These are phyloP conservation scores for Tetrapedia diversipes DNA, from an alignment of 2,888 invertebrate species.

Conservation along the genomic window DNA sequence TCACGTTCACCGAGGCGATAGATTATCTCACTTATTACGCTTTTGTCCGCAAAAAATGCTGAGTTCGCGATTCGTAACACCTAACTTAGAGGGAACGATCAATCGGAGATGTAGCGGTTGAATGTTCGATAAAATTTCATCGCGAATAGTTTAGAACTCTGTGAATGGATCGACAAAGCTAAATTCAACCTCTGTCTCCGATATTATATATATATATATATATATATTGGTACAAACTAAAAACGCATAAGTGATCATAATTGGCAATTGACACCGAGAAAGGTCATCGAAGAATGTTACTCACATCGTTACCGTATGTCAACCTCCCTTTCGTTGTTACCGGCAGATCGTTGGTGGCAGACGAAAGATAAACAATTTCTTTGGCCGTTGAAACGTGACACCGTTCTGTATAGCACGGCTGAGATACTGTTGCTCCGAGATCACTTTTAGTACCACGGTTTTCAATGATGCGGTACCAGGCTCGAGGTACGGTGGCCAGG, in stretches of 20 bases:
- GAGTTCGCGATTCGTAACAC: background rate
- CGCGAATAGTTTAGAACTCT: background rate
- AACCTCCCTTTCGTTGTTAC: conserved; percentile 6
- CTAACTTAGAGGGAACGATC: background rate
- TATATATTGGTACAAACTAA: background rate
- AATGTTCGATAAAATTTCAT: background rate
- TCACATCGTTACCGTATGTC: conserved; percentile 38
- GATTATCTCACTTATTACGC: background rate
- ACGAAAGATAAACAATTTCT: conserved; percentile 43
- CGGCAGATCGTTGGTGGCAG: background rate
- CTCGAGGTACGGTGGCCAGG: background rate
- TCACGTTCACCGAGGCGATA: background rate
- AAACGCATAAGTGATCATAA: background rate
- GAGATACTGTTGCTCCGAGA: conserved; percentile 21
- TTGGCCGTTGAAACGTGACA: conserved; percentile 39
- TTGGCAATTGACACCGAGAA: background rate
- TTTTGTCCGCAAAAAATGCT: conserved; percentile 6
- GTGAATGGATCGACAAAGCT: background rate
- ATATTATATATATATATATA: no score
- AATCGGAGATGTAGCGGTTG: background rate
- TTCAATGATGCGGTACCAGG: background rate
- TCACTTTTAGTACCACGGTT: conserved; percentile 30
- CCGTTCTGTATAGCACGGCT: conserved; percentile 31
- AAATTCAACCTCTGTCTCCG: background rate
- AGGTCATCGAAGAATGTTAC: conserved; percentile 29